Evolutionary conservation across 2,888 invertebrate genomes (phyloP), one percentile per base, ranked within the genome.

Genomic region (Anaspis maculata): DNA sequence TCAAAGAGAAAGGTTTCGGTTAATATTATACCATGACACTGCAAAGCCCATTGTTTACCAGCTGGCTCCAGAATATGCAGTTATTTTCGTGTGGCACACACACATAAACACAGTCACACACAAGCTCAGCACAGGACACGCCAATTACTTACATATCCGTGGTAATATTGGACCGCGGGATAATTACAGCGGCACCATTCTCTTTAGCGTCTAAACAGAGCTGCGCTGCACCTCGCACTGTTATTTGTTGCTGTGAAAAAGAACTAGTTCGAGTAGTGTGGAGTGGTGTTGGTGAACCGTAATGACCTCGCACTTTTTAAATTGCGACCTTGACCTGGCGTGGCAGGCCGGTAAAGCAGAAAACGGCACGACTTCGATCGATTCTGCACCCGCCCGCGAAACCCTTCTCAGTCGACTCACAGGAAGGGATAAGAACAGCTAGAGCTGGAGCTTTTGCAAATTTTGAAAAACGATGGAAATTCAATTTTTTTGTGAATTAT

Each of bases 221-320:
- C 6, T 10, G 11, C 24, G 4, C 7, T 39, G 32, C 35, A 35
- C 27, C 27, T 26, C 25, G 13, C 23, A 30, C 35, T 27, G 21
- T 21, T 16, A 14, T 27, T n/a, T n/a, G n/a, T n/a, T 32, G 15
- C 25, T 15, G 19, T 22, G 29, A 15, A 38, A 32, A 39, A 30
- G 30, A 38, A 39, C 36, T 42, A 35, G 37, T 36, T 43, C 27
- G 7, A 6, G 7, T 7, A 12, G 5, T 25, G 14, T n/a, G n/a
- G n/a, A n/a, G n/a, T n/a, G n/a, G n/a, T n/a, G n/a, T n/a, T 32
- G 34, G 43, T 53, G 55, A 53, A 59, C 57, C 49, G 47, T 43
- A 58, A 54, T 59, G 57, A 60, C 59, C 59, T 54, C 55, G 45
- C 51, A 46, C 51, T 57, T 59, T 59, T 60, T 52, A 56, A 61